phyloP scores from a whole-genome alignment of 2,888 invertebrate genomes.

The Pachymerium ferrugineum region DNA sequence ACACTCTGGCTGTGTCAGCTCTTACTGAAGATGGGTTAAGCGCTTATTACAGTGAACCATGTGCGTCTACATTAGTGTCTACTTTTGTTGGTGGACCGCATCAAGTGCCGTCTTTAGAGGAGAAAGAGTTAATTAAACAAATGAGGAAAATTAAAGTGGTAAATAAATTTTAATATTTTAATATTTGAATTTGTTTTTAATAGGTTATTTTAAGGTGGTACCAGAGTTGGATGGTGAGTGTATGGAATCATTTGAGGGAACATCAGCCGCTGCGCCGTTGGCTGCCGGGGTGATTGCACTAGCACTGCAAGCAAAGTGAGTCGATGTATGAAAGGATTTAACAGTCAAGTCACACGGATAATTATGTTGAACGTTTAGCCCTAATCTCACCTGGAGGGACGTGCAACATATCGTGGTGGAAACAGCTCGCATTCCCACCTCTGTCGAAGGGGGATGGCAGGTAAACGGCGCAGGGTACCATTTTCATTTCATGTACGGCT shows the following conservation, averaged over 20 bases:
- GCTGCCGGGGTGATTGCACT: conserved; percentile 49
- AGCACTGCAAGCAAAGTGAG: conserved; percentile 44
- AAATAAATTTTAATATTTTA: conserved; percentile 23
- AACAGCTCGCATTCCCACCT: conserved; percentile 37
- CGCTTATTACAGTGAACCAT: conserved; percentile 40
- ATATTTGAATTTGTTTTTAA: too few species aligned
- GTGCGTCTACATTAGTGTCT: conserved; percentile 39
- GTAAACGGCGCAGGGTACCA: conserved; percentile 38
- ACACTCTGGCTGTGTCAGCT: conserved; percentile 49
- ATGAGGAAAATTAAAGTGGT: conserved; percentile 38
- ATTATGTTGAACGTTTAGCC: conserved; percentile 34
- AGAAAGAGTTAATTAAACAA: not conserved
- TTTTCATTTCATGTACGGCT: conserved; percentile 37
- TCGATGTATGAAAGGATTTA: not conserved
- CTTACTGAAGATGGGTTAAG: conserved; percentile 43
- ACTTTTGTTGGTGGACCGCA: conserved; percentile 39
- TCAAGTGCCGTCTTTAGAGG: not conserved
- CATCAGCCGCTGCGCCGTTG: conserved; percentile 50
- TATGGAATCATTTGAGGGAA: conserved; percentile 47
- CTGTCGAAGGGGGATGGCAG: conserved; percentile 37
- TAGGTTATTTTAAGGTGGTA: conserved; percentile 39
- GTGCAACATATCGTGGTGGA: conserved; percentile 39
- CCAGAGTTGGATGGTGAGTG: conserved; percentile 44
- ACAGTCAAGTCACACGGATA: not conserved
- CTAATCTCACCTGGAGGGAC: conserved; percentile 40